Conservation (phyloP, 2,113 vertebrate genomes). For the Bombycilla garrulus region DNA sequence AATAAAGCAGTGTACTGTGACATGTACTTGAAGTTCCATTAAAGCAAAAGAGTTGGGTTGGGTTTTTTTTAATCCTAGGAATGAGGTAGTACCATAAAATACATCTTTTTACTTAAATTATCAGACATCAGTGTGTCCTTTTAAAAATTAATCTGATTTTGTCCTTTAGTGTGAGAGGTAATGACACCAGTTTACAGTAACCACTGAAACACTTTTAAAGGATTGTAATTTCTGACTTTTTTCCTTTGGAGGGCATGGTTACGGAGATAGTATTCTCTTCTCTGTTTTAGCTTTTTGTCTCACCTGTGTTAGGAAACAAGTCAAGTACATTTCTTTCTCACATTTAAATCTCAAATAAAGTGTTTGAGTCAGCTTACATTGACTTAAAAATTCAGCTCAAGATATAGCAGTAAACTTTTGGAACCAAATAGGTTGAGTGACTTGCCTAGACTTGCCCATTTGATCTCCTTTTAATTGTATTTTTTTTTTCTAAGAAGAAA, state of each 20-base stretch:
- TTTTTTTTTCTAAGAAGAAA: not conserved
- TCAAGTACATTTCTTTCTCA: not conserved
- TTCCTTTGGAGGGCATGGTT: not conserved
- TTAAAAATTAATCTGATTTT: not conserved
- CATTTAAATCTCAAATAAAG: not conserved
- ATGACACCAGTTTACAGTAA: not conserved
- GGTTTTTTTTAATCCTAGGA: not conserved
- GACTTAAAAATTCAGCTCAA: not conserved
- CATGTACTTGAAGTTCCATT: not conserved
- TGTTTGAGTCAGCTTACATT: not conserved
- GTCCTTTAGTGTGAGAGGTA: not conserved
- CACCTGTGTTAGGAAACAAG: not conserved
- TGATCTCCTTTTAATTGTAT: slow-evolving; percentile 6
- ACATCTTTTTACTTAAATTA: not conserved
- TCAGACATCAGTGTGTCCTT: not conserved
- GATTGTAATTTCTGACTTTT: not conserved
- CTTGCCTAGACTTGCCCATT: slow-evolving; percentile 19
- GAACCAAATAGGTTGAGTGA: not conserved
- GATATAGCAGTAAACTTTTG: not conserved
- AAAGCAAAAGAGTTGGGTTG: not conserved
- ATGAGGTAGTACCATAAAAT: not conserved
- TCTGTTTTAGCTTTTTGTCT: not conserved
- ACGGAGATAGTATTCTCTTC: not conserved
- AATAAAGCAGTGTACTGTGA: not conserved
- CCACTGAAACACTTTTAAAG: not conserved